phyloP scores from a whole-genome alignment of 2,113 vertebrate genomes.

The Athene noctua region DNA sequence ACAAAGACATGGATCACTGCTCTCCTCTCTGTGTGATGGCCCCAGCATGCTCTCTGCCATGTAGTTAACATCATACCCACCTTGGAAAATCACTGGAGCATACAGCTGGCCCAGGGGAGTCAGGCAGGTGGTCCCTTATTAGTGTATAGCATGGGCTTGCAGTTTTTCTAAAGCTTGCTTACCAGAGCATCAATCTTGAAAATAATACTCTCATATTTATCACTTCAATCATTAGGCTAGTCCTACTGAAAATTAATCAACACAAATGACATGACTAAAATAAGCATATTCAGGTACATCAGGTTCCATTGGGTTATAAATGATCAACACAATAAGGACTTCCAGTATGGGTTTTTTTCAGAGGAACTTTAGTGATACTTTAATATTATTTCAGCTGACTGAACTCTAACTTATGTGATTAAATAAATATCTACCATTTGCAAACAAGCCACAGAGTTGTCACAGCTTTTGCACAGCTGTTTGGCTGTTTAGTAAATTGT shows the following conservation, averaged over 20 bases:
- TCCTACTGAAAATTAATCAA: not conserved
- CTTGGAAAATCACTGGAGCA: not conserved
- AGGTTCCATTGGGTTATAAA: not conserved
- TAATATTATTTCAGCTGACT: not conserved
- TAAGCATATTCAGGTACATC: not conserved
- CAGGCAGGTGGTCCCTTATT: not conserved
- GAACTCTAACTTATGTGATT: not conserved
- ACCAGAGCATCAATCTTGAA: not conserved
- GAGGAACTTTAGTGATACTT: not conserved
- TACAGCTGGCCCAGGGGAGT: not conserved
- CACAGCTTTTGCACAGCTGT: not conserved
- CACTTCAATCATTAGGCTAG: not conserved
- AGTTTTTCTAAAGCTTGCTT: not conserved
- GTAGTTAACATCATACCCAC: not conserved
- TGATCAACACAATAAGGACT: not conserved
- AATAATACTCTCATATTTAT: not conserved
- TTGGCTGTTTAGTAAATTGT: not conserved
- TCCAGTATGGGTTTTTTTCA: not conserved
- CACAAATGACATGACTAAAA: not conserved
- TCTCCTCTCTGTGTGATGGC: not conserved
- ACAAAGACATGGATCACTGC: not conserved
- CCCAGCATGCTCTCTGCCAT: not conserved
- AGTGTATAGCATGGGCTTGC: not conserved
- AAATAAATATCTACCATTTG: not conserved
- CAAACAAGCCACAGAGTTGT: not conserved